phyloP scores from a whole-genome alignment of 1,140 invertebrate species.

The Diuraphis noxia region DNA sequence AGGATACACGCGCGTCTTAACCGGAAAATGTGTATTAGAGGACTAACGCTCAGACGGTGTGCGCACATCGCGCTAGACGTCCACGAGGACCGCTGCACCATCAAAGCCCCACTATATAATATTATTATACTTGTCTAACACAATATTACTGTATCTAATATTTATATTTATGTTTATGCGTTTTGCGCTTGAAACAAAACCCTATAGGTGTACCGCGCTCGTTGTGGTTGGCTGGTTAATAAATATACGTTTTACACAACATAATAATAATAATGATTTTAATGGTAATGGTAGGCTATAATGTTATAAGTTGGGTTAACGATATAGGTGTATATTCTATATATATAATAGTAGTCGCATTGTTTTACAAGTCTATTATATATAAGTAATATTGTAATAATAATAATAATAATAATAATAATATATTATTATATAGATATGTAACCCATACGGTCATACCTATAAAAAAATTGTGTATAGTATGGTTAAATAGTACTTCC shows the following conservation, averaged over 20 bases:
- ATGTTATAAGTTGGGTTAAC: not conserved
- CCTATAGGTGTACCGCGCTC: not conserved
- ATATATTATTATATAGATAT: too few species aligned
- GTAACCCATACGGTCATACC: not conserved
- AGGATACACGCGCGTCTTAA: not conserved
- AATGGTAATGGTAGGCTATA: not conserved
- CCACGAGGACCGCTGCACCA: not conserved
- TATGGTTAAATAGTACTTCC: not conserved
- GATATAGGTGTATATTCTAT: not conserved
- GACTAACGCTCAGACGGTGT: not conserved
- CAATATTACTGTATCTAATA: not conserved
- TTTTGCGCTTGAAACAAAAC: not conserved
- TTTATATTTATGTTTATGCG: not conserved
- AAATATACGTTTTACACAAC: slow-evolving; percentile 2
- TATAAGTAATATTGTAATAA: too few species aligned
- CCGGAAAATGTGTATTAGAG: not conserved
- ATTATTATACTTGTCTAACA: not conserved
- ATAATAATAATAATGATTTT: not conserved
- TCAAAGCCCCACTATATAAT: not conserved
- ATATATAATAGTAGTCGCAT: too few species aligned
- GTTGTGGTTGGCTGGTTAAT: not conserved
- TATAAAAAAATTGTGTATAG: not conserved
- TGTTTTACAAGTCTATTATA: too few species aligned
- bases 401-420: too few species aligned
- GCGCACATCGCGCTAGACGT: not conserved